Evolutionary conservation across 2,888 invertebrate genomes (phyloP).

Genomic region (Ecliptopera silaceata): DNA sequence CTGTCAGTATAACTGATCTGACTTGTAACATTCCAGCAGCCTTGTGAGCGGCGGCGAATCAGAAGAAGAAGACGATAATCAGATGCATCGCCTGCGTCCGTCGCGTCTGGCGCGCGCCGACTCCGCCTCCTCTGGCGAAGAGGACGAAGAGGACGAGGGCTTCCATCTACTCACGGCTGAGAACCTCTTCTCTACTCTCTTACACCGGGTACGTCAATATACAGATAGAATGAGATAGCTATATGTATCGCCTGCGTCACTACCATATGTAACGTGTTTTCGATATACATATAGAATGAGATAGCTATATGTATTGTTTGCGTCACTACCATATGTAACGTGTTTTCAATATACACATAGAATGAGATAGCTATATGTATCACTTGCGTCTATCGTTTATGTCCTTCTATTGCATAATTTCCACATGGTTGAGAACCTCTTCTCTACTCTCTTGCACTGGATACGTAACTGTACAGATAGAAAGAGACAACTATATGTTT

Average conservation of each 20-base stretch:
- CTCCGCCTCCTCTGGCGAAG: slow-evolving; percentile 94
- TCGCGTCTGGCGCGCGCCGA: slow-evolving; percentile 88
- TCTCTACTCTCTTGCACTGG: slow-evolving; percentile 92
- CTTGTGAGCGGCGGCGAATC: slow-evolving; percentile 87
- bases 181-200: slow-evolving; percentile 93
- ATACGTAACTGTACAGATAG: slow-evolving; percentile 63
- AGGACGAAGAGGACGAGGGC: slow-evolving; percentile 94
- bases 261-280: no score
- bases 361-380: no score
- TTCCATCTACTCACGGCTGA: slow-evolving; percentile 96
- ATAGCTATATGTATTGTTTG: no score
- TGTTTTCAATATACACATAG: no score
- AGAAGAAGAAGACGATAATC: slow-evolving; percentile 57
- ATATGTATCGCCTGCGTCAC: no score
- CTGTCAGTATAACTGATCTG: background rate
- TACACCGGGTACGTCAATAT: slow-evolving; percentile 86
- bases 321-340: no score
- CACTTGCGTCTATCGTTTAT: no score
- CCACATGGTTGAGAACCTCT: slow-evolving; percentile 94
- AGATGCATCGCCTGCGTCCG: slow-evolving; percentile 83
- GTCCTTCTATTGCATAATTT: no score
- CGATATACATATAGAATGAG: no score
- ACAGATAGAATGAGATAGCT: no score
- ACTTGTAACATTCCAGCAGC: slow-evolving; percentile 60
- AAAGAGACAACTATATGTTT: no score